phyloP scores from a whole-genome alignment of 2,113 vertebrate species.

The Serinus canaria region DNA sequence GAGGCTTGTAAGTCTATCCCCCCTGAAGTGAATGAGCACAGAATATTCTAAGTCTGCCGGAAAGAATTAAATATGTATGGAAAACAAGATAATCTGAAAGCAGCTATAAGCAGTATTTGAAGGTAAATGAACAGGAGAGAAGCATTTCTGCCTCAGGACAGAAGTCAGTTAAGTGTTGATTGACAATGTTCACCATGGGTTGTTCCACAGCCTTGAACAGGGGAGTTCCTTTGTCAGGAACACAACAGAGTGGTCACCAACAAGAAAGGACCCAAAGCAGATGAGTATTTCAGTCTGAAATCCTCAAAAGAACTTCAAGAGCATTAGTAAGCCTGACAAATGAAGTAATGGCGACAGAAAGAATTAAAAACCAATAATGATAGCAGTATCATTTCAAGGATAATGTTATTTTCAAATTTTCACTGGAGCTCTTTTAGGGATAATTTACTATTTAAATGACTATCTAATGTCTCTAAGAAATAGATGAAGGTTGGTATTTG shows the following conservation, averaged over 20 bases:
- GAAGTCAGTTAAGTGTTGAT: background rate
- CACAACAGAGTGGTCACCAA: background rate
- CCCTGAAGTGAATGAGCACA: background rate
- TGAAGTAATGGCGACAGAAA: background rate
- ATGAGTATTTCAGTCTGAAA: background rate
- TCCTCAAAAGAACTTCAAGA: background rate
- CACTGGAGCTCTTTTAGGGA: background rate
- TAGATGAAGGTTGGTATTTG: background rate
- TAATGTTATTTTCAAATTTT: background rate
- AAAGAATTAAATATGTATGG: background rate
- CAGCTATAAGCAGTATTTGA: background rate
- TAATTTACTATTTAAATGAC: background rate
- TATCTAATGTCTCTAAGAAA: background rate
- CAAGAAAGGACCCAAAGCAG: background rate
- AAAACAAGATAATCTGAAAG: background rate
- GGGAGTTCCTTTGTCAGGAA: background rate
- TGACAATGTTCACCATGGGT: background rate
- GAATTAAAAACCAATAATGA: background rate
- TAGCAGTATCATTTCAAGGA: background rate
- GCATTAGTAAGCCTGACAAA: background rate
- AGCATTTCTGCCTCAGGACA: background rate
- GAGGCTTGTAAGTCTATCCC: background rate
- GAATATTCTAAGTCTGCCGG: background rate
- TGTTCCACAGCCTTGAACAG: background rate
- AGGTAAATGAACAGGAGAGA: background rate